These are phyloP conservation scores for Drosophila orosa DNA, from an alignment of 1,140 invertebrate species.

Conservation along the genomic window DNA sequence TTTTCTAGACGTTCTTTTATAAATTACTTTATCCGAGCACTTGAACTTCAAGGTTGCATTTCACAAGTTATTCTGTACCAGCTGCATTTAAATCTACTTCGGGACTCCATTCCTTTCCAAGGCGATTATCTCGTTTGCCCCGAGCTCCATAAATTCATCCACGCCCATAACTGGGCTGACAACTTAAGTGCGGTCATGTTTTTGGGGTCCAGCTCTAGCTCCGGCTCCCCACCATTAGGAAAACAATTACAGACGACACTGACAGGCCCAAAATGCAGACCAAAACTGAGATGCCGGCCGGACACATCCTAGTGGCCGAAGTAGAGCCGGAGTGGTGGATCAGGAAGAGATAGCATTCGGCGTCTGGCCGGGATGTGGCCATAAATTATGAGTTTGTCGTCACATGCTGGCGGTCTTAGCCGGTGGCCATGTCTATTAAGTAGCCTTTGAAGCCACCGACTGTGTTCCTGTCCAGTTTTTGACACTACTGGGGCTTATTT, in stretches of 20 bases:
- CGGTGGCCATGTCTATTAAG: conserved; percentile 68
- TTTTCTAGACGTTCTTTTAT: neutral
- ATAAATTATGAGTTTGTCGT: conserved; percentile 78
- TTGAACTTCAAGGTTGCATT: conserved; percentile 17
- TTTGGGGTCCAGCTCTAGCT: conserved; percentile 47
- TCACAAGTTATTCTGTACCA: neutral
- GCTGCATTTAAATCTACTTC: conserved; percentile 23
- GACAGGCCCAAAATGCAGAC: conserved; percentile 44
- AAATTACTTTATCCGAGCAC: neutral
- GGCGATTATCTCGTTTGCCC: conserved; percentile 37
- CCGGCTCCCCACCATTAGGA: conserved; percentile 61
- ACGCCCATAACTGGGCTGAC: conserved; percentile 69
- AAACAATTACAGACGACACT: conserved; percentile 76
- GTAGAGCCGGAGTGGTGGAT: neutral
- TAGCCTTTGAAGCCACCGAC: conserved; percentile 46
- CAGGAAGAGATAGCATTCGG: conserved; percentile 63
- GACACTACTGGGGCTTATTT: conserved; percentile 66
- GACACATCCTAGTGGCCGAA: conserved; percentile 20
- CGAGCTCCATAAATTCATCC: conserved; percentile 62
- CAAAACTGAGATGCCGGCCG: conserved; percentile 18
- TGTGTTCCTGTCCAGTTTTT: conserved; percentile 51
- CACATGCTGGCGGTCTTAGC: conserved; percentile 60
- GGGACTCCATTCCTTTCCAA: conserved; percentile 9
- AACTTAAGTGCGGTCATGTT: conserved; percentile 76
- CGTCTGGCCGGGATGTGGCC: conserved; percentile 61